These are phyloP conservation scores for Phlogophora meticulosa DNA, from an alignment of 2,888 invertebrate genomes.

Conservation along the genomic window DNA sequence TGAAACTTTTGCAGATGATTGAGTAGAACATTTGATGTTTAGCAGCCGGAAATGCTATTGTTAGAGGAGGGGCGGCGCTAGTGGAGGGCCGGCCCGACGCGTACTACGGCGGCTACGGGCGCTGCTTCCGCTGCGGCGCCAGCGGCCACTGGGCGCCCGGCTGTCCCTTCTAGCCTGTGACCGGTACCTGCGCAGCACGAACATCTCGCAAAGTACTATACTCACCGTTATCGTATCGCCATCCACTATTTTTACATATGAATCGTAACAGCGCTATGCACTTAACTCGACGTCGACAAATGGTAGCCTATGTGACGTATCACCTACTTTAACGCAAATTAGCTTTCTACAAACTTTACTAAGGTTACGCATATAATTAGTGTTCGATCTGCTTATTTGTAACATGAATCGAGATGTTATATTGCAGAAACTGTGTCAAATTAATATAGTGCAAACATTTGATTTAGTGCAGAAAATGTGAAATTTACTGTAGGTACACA, in stretches of 20 bases:
- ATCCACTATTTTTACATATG: conserved; percentile 17
- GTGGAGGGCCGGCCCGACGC: conserved; percentile 80
- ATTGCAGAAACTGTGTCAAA: too few species aligned
- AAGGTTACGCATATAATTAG: background rate
- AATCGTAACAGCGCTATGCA: conserved; percentile 19
- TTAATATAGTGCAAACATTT: background rate
- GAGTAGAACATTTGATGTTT: conserved; percentile 58
- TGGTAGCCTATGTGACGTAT: conserved; percentile 1
- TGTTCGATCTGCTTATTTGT: conserved; percentile 16
- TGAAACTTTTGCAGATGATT: conserved; percentile 43
- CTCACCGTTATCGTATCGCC: conserved; percentile 43
- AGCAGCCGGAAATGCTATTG: conserved; percentile 53
- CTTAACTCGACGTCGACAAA: background rate
- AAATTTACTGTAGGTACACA: conserved; percentile 2
- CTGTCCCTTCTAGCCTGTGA: conserved; percentile 74
- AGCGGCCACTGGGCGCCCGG: conserved; percentile 89
- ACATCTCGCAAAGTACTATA: conserved; percentile 39
- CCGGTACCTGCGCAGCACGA: conserved; percentile 20
- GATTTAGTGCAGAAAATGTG: background rate
- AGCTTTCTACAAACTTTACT: background rate
- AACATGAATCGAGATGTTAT: background rate
- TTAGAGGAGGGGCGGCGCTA: conserved; percentile 54
- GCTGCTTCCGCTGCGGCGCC: conserved; percentile 90
- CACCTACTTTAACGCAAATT: conserved; percentile 9
- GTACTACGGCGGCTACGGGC: conserved; percentile 92